phyloP scores from a whole-genome alignment of 2,113 vertebrate species.

The Poecilia latipinna region DNA sequence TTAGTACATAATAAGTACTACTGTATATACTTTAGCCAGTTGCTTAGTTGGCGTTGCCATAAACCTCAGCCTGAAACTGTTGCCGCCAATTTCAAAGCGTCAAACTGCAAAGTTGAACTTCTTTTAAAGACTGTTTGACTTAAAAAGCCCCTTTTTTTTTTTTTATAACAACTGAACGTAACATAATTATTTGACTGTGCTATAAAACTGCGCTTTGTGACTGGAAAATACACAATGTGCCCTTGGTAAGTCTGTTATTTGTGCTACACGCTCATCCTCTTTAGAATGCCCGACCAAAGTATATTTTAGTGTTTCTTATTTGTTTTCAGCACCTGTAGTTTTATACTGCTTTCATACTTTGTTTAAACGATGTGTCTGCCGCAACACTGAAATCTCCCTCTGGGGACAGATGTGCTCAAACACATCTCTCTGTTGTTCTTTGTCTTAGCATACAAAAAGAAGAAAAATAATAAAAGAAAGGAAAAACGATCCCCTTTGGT shows the following conservation, averaged over 20 bases:
- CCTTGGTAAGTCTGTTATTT: background rate
- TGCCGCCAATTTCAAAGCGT: no score
- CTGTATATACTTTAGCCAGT: background rate
- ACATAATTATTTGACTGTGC: no score
- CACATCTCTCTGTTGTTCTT: background rate
- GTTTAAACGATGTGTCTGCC: background rate
- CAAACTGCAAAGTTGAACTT: no score
- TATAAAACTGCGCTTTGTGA: no score
- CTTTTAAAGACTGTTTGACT: no score
- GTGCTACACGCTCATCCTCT: background rate
- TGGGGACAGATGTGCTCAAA: background rate
- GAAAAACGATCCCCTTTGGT: background rate
- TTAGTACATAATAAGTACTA: no score
- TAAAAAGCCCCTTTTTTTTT: no score
- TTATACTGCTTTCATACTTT: background rate
- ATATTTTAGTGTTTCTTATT: background rate
- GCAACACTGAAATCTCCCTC: background rate
- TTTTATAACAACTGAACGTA: no score
- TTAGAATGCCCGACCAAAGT: background rate
- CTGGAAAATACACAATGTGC: no score
- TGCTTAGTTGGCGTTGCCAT: background rate
- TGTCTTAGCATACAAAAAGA: background rate
- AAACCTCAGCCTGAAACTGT: background rate
- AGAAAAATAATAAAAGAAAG: background rate
- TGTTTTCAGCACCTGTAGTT: background rate